These are phyloP conservation scores for Corythaixoides concolor DNA, from an alignment of 2,113 vertebrate species.

Conservation along the genomic window DNA sequence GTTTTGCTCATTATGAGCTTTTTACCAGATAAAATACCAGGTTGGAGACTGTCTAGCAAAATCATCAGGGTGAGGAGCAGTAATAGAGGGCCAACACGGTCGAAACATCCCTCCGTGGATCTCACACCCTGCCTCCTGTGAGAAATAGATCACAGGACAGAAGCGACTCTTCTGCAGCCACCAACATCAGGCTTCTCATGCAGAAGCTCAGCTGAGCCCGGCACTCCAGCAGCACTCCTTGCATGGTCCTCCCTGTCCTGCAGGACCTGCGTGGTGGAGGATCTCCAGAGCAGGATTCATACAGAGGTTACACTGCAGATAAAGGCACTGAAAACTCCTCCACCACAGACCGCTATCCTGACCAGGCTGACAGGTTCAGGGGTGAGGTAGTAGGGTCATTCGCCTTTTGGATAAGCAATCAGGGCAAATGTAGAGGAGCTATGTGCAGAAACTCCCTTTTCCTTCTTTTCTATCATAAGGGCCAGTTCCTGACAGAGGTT, in stretches of 20 bases:
- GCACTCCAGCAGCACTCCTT: neutral
- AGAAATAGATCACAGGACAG: neutral
- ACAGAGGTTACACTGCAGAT: neutral
- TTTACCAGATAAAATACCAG: neutral
- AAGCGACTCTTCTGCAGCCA: neutral
- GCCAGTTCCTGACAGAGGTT: neutral
- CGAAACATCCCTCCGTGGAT: neutral
- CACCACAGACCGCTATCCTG: neutral
- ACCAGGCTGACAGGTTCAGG: neutral
- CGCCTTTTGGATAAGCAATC: neutral
- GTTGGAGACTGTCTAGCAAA: neutral
- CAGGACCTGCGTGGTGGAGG: neutral
- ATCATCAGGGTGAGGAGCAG: neutral
- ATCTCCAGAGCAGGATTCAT: neutral
- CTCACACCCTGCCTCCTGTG: neutral
- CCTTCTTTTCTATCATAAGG: neutral
- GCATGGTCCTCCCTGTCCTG: neutral
- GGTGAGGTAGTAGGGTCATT: neutral
- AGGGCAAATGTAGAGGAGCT: neutral
- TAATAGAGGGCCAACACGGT: fast-evolving
- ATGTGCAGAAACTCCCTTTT: neutral
- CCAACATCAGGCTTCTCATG: fast-evolving
- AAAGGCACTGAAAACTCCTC: neutral
- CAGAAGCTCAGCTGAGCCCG: neutral
- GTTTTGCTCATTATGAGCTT: neutral